Evolutionary conservation across 1,140 invertebrate species (phyloP), one percentile per base, ranked within the genome.

Genomic region (Euura saliciscinereae): DNA sequence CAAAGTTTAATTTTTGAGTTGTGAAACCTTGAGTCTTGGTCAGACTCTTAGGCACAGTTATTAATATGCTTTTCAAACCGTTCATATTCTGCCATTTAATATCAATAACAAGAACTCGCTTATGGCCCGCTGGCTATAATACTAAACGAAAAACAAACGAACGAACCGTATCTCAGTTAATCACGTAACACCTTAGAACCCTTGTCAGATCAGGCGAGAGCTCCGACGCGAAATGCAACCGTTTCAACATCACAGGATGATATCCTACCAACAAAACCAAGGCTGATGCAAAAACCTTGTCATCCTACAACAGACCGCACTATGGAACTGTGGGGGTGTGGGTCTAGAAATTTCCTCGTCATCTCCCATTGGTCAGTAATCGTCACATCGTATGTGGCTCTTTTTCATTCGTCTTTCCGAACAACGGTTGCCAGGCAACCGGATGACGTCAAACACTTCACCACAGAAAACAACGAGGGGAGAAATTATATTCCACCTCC

Each of bases 31-130:
- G 45, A 7, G 77, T 70, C 74, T 83, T 85, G 0, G 76, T 8
- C 8, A 85, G 68, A 74, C 81, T 78, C 73, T 86, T 85, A 78
- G 85, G 84, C 78, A 87, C 72, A 3, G 86, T 81, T 45, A 86
- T 86, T 44, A 86, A 80, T 42, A 87, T 81, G 74, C 82, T 86
- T 74, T 85, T 85, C 71, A 84, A 43, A 8, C 75, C 78, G 74
- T 76, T 85, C 85, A 87, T 87, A 79, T 78, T 82, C 73, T 74
- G 76, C 78, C 84, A 84, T 82, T 66, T 59, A n/a, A 59, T 8
- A 59, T 2, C 51, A 59, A 28, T 28, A 28, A 28, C 28, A 28
- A 28, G 28, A 28, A 28, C 28, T 28, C 28, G 28, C 28, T 28
- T 28, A 28, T 28, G 28, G 28, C 28, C 28, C 28, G 28, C 28